Evolutionary conservation across 2,888 invertebrate genomes (phyloP), one percentile per base, ranked within the genome.

Genomic region (Emmelina monodactyla): DNA sequence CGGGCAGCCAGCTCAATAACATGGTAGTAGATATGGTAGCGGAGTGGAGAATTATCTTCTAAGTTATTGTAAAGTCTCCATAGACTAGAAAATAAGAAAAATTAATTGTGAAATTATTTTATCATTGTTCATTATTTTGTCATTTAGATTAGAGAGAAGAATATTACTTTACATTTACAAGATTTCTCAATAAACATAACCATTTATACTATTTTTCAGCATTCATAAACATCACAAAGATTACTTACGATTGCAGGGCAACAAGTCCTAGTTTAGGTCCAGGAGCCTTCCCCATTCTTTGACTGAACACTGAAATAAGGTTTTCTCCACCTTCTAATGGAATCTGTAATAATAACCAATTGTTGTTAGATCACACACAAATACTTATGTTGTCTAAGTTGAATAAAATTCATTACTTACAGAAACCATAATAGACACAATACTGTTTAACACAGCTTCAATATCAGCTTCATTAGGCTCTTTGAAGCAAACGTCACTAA

Each of bases 61-160:
- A 97, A 75, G 31, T 95, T 95, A 70, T 95, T 94, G 62, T 96
- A 97, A 35, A 98, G 71, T 39, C 97, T 85, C 87, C 94, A 94
- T 43, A 97, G 75, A 34, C 93, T 93, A 58, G 34, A 83, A 81
- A 6, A 33, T 25, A 32, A 22, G 12, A 15, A 10, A 9, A 14
- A 19, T 14, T 9, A 5, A 13, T 19, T 4, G 5, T 19, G 19
- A 19, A 19, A 6, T 19, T 9, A 19, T 19, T 9, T 19, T 19
- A 19, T 19, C 19, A 6, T 19, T 19, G 19, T 19, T 5, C 5
- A 19, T 19, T 19, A 9, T 19, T 19, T n/a, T n/a, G n/a, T n/a
- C 5, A 19, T 19, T 19, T 19, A 19, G 19, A 6, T 19, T 6
- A 6, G 5, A 19, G 19, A 6, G 5, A 19, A 6, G 19, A 19